A percentile compares a stretch with the other conserved stretches of the same genome.
Evolutionary conservation across 2,888 invertebrate species (phyloP).

Genomic region (Pristionchus entomophagus): DNA sequence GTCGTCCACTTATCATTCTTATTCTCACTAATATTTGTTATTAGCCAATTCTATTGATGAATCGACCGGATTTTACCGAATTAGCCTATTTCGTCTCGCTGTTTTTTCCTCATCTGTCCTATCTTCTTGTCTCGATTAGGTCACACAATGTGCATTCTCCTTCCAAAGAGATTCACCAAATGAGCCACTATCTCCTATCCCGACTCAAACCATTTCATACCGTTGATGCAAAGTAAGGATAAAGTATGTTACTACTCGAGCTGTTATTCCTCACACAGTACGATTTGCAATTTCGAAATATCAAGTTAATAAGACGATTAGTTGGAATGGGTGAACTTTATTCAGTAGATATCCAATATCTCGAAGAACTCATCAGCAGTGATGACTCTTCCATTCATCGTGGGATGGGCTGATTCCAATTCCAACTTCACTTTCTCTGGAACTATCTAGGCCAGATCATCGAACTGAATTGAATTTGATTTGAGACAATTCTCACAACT

Average conservation of each 20-base stretch:
- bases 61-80: background rate
- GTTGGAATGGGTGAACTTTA: too few relatives aligned
- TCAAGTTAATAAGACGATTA: too few relatives aligned
- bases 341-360: background rate
- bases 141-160: constrained; percentile 9
- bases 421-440: background rate
- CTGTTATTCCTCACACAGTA: too few relatives aligned
- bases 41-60: background rate
- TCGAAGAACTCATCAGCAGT: background rate
- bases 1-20: constrained; percentile 14
- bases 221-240: constrained; percentile 27
- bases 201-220: background rate
- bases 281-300: background rate
- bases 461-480: background rate
- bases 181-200: too few relatives aligned
- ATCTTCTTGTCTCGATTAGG: background rate
- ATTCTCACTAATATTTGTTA: constrained; percentile 13
- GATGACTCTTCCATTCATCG: background rate
- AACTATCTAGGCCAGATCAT: background rate
- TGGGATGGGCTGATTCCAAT: background rate
- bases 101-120: background rate
- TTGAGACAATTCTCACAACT: too few relatives aligned
- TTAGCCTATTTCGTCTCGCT: background rate
- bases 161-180: constrained; percentile 39
- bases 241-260: constrained; percentile 28